Evolutionary conservation across 2,797 vertebrate species (phyloP), one percentile per base, ranked within the genome.

Genomic region (Cyclura pinguis): DNA sequence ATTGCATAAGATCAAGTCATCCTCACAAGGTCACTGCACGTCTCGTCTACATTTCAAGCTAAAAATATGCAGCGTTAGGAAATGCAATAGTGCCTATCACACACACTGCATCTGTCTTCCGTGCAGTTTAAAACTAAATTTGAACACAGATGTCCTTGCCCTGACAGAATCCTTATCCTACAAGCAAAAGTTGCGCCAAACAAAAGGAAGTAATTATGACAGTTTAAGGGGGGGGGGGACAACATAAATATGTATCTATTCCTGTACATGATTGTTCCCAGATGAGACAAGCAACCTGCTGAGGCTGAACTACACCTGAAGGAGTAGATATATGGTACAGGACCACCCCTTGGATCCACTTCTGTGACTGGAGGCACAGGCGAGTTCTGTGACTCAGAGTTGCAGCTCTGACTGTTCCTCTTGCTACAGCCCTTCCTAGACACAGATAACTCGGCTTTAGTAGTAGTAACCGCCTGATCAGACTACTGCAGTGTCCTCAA

Each of bases 51-150:
- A 42, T 87, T 87, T 78, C 29, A 22, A 80, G 59, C 86, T 87
- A 67, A 80, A 87, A 80, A 87, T 87, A 87, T 78, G 29, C 76
- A 80, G 24, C 18, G 22, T 88, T 82, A 24, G 80, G 80, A 74
- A 83, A 88, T 59, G 7, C 52, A 88, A 74, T 89, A 38, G 4
- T 86, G 10, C 35, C 32, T 80, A 38, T 88, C 62, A 18, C 62
- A 10, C 9, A 35, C 18, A n/a, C 59, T 35, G 29, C 18, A 32
- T 67, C 35, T 59, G 27, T 20, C 73, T 86, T 6, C 29, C 1
- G 27, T 3, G 24, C 18, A 50, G 20, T 57, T 62, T 84, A 62
- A 88, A 18, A 16, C 80, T 82, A 62, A 62, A 78, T 87, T 80
- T 80, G 64, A 87, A 87, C 32, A 32, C 64, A 42, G 32, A 83